Evolutionary conservation across 2,797 vertebrate species (phyloP), one percentile per base, ranked within the genome.

Genomic region (Argyrosomus regius): DNA sequence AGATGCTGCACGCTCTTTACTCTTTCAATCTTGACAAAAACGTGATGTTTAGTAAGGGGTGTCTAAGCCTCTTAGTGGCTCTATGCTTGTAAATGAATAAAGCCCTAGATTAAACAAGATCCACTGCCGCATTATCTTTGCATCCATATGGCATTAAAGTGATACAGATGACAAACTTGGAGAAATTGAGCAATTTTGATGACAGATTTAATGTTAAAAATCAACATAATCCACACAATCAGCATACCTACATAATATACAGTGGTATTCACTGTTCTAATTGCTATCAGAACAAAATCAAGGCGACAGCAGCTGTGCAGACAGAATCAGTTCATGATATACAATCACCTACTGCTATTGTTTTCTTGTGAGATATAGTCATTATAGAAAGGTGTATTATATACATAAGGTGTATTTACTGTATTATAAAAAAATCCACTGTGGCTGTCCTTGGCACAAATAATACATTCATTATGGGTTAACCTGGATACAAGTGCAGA

Each of bases 141-240:
- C 72, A 85, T 82, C 80, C 77, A 78, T 84, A 81, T 80, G 79
- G 77, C 64, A 54, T 75, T 53, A 60, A 71, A 72, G 83, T 61
- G 70, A 84, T 72, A 41, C 74, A 82, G 79, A 87, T 58, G 80
- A 82, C 72, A 88, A 74, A 77, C 58, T 46, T 49, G 68, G 24
- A 77, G 43, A 77, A 72, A 73, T 17, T 46, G 24, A 63, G 52
- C 49, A 78, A 1, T 58, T 82, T 81, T 87, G 69, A 58, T 35
- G 72, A 88, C 53, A 77, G 35, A 61, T 91, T 93, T 92, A 93
- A 85, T 86, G 75, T 86, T 71, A 91, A 80, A 80, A 90, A 88
- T 78, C 80, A 78, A 80, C 73, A 81, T 73, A 82, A 68, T 87
- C 26, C 75, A 73, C 65, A 85, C 8, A 24, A 56, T 72, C 63